Evolutionary conservation across 2,888 invertebrate genomes (phyloP).

Genomic region (Unio delphinus): DNA sequence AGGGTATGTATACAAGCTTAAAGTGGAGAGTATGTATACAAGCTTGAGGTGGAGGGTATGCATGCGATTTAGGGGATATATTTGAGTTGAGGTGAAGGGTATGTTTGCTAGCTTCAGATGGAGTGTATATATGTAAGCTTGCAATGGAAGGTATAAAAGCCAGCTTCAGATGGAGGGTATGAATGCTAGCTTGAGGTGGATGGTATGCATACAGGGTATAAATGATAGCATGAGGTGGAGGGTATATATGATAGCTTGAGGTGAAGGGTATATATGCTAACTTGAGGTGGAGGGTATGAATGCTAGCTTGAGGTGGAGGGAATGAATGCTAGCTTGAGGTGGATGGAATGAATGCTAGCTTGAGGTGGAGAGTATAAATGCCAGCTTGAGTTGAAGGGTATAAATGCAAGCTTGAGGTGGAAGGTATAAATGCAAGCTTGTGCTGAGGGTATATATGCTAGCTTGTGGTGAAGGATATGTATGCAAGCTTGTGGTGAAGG

Average conservation of each 20-base stretch:
- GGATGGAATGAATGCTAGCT: constrained; percentile 77
- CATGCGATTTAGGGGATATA: no score
- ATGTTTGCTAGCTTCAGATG: no score
- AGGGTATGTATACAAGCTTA: no score
- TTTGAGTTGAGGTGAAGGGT: no score
- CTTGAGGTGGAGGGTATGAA: constrained; percentile 77
- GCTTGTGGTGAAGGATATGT: constrained; percentile 77
- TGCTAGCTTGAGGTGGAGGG: constrained; percentile 81
- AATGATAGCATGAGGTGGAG: constrained; percentile 82
- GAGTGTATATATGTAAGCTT: no score
- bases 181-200: constrained; percentile 82
- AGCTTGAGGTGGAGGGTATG: no score
- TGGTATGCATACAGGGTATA: background rate
- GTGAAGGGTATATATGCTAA: constrained; percentile 76
- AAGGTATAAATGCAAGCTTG: no score
- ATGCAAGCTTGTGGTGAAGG: constrained; percentile 81
- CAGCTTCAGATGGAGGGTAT: no score
- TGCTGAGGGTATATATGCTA: constrained; percentile 74
- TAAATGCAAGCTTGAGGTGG: constrained; percentile 82
- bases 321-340: constrained; percentile 82
- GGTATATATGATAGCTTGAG: constrained; percentile 79
- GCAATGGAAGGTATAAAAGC: no score
- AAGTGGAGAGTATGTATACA: no score
- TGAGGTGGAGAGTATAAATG: constrained; percentile 75
- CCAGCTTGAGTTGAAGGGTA: no score